phyloP scores from a whole-genome alignment of 2,888 invertebrate genomes.

The Microchrysa polita region DNA sequence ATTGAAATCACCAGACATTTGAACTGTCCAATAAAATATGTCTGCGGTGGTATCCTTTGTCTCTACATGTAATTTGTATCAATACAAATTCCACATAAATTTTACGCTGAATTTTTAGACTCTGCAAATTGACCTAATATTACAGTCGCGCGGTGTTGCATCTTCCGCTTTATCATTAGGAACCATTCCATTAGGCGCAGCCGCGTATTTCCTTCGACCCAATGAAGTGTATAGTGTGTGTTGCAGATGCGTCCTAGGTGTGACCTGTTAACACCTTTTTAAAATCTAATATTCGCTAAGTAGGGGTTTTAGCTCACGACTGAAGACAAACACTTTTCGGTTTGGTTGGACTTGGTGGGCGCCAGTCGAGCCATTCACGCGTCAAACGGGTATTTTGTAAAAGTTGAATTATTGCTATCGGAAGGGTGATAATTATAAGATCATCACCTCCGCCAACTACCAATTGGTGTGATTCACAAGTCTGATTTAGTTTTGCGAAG shows the following conservation, averaged over 20 bases:
- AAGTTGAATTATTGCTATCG: conserved; percentile 35
- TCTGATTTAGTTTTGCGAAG: conserved; percentile 33
- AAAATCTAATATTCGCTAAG: conserved; percentile 47
- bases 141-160: neutral
- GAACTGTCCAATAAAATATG: neutral
- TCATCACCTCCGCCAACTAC: conserved; percentile 41
- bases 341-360: conserved; percentile 38
- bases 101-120: conserved; percentile 16
- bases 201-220: neutral
- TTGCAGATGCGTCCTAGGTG: conserved; percentile 38
- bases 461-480: conserved; percentile 37
- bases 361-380: conserved; percentile 43
- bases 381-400: conserved; percentile 18
- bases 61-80: neutral
- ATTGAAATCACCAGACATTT: neutral
- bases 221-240: neutral
- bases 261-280: conserved; percentile 49
- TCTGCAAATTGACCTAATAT: neutral
- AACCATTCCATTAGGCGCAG: conserved; percentile 24
- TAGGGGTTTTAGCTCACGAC: conserved; percentile 43
- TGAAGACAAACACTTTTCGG: conserved; percentile 25
- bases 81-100: conserved; percentile 27
- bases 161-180: conserved; percentile 41
- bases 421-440: conserved; percentile 45
- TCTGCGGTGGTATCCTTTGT: neutral